Evolutionary conservation across 2,888 invertebrate species (phyloP), one percentile per base, ranked within the genome.

Genomic region (Catocala fraxini): DNA sequence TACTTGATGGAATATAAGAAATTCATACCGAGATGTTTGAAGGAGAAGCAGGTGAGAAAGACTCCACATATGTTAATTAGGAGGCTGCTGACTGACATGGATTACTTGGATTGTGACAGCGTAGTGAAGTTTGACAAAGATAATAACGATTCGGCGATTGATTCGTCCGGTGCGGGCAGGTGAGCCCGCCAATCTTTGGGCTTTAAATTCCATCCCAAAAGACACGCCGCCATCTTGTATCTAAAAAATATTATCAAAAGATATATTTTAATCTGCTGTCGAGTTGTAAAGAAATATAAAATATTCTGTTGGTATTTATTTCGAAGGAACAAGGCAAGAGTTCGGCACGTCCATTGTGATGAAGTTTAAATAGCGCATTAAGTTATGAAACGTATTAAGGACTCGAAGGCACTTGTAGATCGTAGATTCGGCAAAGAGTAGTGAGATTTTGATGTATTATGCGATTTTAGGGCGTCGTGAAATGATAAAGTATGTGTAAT

Each of bases 11-110:
- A 94, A 62, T 72, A 80, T 0, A 92, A 89, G 35, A 80, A 89
- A 45, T 80, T 89, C 63, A 75, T 94, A 25, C 94, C 94, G 3
- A 85, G 68, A 51, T 92, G 77, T 65, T 71, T 94, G 51, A 94
- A 92, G 45, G 93, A 94, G 65, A 89, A 87, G 45, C 73, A 78
- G 1, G 83, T 90, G 0, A 82, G 79, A 35, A 94, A 93, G 63
- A 94, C 94, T 0, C 94, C 92, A 0, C 85, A 94, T 84, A 71
- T 94, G 64, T 77, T 81, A 75, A 85, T 94, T 0, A 90, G 88
- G 51, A 74, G 90, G 4, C 86, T 92, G 54, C 68, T 94, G 69
- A 87, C 87, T 0, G 87, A 89, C 59, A 85, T 82, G 79, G 94
- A 94, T 63, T 94, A 93, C 80, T 81, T 94, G 52, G 89, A 90